phyloP scores from a whole-genome alignment of 2,113 vertebrate genomes.

The Tragelaphus strepsiceros region DNA sequence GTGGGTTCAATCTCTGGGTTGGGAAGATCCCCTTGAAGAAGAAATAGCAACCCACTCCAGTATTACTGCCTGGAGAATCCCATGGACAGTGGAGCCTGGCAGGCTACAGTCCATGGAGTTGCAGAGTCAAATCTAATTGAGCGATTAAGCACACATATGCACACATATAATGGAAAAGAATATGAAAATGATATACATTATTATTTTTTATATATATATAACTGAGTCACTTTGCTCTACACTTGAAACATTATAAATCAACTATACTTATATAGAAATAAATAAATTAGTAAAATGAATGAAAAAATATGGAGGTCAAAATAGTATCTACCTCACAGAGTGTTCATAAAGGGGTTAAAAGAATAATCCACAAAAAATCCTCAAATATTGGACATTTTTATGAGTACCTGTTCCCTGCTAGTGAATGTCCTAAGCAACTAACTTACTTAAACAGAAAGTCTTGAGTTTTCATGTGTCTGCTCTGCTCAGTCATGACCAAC shows the following conservation, averaged over 20 bases:
- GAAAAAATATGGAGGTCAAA: background rate
- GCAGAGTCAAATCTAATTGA: background rate
- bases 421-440: background rate
- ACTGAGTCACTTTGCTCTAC: background rate
- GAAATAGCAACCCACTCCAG: background rate
- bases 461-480: background rate
- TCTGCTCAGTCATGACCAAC: background rate
- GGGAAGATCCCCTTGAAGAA: background rate
- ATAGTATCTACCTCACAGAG: background rate
- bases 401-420: background rate
- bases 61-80: background rate
- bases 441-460: background rate
- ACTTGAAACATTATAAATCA: background rate
- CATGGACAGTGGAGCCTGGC: background rate
- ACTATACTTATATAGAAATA: background rate
- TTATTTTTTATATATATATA: background rate
- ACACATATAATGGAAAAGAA: background rate
- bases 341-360: background rate
- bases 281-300: background rate
- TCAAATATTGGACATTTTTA: background rate
- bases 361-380: background rate
- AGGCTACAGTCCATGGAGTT: background rate
- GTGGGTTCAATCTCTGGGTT: background rate
- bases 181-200: background rate
- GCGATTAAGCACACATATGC: background rate